Evolutionary conservation across 2,113 vertebrate genomes (phyloP).

Genomic region (Plotosus lineatus): DNA sequence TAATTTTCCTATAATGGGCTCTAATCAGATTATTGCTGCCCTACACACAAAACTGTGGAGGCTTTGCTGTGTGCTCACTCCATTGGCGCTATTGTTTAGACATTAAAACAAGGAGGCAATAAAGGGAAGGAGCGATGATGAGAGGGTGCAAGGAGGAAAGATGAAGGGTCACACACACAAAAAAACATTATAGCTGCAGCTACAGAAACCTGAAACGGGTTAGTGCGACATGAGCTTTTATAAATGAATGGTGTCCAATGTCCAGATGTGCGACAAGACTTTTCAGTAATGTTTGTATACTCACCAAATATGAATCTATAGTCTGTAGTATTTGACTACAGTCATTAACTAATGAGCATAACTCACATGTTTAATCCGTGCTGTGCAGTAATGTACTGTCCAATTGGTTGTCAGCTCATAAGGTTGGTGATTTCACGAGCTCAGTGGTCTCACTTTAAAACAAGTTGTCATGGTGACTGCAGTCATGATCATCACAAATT

Average conservation of each 20-base stretch:
- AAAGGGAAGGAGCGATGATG: background rate
- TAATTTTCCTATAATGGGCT: conserved; percentile 53
- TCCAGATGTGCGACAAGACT: no score
- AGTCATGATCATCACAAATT: no score
- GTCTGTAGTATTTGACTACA: no score
- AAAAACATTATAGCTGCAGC: background rate
- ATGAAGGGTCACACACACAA: background rate
- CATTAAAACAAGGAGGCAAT: conserved; percentile 58
- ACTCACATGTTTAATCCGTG: no score
- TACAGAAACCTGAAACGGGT: background rate
- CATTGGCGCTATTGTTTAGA: conserved; percentile 65
- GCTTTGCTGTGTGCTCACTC: conserved; percentile 49
- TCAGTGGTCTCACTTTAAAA: no score
- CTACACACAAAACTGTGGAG: conserved; percentile 50
- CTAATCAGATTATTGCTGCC: conserved; percentile 68
- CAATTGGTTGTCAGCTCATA: no score
- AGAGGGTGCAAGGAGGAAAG: background rate
- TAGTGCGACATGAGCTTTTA: background rate
- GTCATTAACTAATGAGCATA: no score
- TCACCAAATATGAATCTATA: no score
- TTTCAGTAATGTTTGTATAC: no score
- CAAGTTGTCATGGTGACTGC: no score
- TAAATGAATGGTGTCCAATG: background rate
- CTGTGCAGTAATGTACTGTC: no score
- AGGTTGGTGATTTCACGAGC: no score